Conservation (phyloP, 37 sponge, comb jelly and placozoan genomes). For the Beroe forskalii region DNA sequence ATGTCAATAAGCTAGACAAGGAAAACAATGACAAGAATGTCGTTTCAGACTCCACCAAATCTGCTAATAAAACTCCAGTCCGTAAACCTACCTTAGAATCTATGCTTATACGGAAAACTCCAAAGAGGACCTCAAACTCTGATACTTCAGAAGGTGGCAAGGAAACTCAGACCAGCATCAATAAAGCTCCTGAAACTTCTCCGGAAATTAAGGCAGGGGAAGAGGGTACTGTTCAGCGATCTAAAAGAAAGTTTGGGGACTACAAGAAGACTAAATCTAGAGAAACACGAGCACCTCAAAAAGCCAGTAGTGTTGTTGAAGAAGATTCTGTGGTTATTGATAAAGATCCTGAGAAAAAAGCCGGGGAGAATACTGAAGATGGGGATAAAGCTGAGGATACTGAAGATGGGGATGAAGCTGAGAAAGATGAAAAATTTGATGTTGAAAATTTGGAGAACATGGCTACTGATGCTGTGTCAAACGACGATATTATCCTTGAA, state of each 20-base stretch:
- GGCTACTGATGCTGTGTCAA: too few relatives aligned
- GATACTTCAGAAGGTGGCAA: too few relatives aligned
- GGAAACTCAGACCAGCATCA: background rate
- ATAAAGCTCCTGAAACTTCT: background rate
- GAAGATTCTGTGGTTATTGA: too few relatives aligned
- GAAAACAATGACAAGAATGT: background rate
- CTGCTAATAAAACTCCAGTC: background rate
- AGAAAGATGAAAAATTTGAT: too few relatives aligned
- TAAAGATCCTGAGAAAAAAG: too few relatives aligned
- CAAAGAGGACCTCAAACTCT: background rate
- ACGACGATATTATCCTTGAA: too few relatives aligned
- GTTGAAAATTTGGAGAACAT: too few relatives aligned
- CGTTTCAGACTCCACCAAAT: background rate
- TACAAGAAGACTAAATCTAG: background rate
- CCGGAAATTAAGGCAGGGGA: background rate
- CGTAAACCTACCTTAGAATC: slow-evolving; percentile 21
- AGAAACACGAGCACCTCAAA: too few relatives aligned
- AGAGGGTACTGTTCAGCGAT: background rate
- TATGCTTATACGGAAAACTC: background rate
- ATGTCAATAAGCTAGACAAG: background rate
- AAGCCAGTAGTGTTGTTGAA: too few relatives aligned
- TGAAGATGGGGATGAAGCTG: too few relatives aligned
- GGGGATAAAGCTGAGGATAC: too few relatives aligned
- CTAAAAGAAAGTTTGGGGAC: background rate
- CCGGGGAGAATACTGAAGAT: too few relatives aligned